Conservation (phyloP, 2,113 vertebrate genomes). For the Ornithorhynchus anatinus region DNA sequence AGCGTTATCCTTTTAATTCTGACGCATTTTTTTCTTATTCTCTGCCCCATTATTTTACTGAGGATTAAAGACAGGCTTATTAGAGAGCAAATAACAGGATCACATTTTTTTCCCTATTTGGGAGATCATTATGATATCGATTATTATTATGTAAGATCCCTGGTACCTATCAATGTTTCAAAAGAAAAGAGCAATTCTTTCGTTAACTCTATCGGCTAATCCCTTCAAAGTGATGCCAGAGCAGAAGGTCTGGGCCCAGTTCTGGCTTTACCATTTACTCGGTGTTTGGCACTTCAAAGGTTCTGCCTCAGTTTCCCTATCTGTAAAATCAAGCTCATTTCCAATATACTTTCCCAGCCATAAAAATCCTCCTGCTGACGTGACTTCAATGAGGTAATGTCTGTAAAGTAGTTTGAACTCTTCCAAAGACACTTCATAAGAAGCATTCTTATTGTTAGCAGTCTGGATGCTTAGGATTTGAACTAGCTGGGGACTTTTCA, state of each 20-base stretch:
- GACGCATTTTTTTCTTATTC: conserved; percentile 52
- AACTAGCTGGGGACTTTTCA: conserved; percentile 48
- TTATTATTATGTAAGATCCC: conserved; percentile 31
- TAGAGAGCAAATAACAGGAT: conserved; percentile 51
- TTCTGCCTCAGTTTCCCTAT: conserved; percentile 49
- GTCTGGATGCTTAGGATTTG: conserved; percentile 47
- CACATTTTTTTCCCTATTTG: conserved; percentile 14
- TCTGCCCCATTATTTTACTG: conserved; percentile 60
- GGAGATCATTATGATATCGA: conserved; percentile 30
- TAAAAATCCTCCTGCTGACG: conserved; percentile 51
- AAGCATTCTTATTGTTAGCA: conserved; percentile 64
- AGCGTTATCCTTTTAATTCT: conserved; percentile 57
- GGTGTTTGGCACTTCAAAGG: rapidly evolving
- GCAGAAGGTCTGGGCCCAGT: background rate
- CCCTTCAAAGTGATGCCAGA: background rate
- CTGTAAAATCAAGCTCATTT: background rate
- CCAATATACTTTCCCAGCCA: conserved; percentile 36
- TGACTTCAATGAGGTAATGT: conserved; percentile 62
- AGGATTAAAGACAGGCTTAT: conserved; percentile 58
- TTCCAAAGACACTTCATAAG: conserved; percentile 67
- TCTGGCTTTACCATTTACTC: too few species aligned
- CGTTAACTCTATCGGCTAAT: conserved; percentile 23
- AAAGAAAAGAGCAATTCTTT: conserved; percentile 25
- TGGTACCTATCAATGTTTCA: conserved; percentile 3
- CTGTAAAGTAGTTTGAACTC: conserved; percentile 46